Conservation (phyloP, 2,888 invertebrate species). For the Crepidodera aurea region DNA sequence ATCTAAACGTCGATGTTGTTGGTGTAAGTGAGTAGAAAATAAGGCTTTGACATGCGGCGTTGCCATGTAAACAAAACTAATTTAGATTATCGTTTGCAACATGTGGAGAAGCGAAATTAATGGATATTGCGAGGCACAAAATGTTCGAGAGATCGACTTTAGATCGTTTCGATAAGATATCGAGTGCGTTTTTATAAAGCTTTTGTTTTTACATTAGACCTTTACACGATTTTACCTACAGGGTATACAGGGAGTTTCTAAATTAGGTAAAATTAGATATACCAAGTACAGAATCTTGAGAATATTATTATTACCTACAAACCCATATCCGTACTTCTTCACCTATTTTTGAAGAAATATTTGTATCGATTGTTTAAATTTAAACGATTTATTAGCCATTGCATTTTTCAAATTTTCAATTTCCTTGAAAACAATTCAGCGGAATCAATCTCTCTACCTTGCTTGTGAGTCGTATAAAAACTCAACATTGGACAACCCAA, state of each 20-base stretch:
- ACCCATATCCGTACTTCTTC: too few species aligned
- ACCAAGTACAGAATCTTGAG: too few species aligned
- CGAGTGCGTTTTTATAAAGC: conserved; percentile 6
- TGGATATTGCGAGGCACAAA: conserved; percentile 37
- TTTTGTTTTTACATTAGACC: conserved; percentile 7
- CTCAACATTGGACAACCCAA: too few species aligned
- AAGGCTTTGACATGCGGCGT: conserved; percentile 31
- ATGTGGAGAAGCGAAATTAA: conserved; percentile 39
- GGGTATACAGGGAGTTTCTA: not conserved
- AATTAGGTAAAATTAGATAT: too few species aligned
- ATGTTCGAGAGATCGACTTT: conserved; percentile 23
- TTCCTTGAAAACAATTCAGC: too few species aligned
- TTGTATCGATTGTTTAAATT: too few species aligned
- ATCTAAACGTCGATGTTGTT: conserved; percentile 27
- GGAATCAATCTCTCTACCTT: too few species aligned
- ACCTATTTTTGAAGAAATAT: too few species aligned
- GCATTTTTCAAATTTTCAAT: too few species aligned
- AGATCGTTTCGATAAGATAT: conserved; percentile 12
- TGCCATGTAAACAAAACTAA: conserved; percentile 41
- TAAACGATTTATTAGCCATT: too few species aligned
- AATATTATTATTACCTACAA: too few species aligned
- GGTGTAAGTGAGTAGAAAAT: conserved; percentile 11
- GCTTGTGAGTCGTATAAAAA: too few species aligned
- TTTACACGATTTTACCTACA: not conserved
- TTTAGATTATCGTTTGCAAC: conserved; percentile 39